Conservation (phyloP, 2,888 invertebrate genomes). For the Platycnemis pennipes region DNA sequence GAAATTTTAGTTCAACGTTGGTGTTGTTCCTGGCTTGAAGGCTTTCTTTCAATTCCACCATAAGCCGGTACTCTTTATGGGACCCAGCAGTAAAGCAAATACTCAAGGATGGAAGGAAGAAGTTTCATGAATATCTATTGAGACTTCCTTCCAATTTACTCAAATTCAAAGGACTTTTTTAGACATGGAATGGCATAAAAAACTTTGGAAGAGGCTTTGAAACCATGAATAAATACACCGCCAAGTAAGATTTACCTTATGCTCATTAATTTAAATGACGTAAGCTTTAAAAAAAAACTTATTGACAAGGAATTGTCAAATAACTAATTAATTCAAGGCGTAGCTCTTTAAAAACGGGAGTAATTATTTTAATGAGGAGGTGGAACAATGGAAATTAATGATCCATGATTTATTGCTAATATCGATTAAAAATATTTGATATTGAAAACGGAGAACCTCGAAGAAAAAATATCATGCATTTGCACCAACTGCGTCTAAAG, state of each 20-base stretch:
- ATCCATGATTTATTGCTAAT: no score
- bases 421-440: no score
- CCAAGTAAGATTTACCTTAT: not conserved
- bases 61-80: conserved; percentile 7
- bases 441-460: no score
- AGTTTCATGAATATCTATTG: conserved; percentile 3
- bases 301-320: no score
- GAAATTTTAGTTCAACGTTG: not conserved
- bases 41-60: not conserved
- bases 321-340: no score
- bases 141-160: conserved; percentile 6
- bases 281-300: no score
- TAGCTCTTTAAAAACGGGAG: no score
- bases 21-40: not conserved
- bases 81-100: not conserved
- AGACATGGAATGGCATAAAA: not conserved
- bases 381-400: no score
- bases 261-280: no score
- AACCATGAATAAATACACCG: not conserved
- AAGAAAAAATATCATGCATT: no score
- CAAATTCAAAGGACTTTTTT: not conserved
- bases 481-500: no score
- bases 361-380: no score
- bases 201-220: not conserved
- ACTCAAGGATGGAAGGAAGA: not conserved